A percentile compares a stretch with the other conserved stretches of the same genome.
Evolutionary conservation across 53 echinoderm and acorn worm species (phyloP).

Genomic region (Holothuria leucospilota): DNA sequence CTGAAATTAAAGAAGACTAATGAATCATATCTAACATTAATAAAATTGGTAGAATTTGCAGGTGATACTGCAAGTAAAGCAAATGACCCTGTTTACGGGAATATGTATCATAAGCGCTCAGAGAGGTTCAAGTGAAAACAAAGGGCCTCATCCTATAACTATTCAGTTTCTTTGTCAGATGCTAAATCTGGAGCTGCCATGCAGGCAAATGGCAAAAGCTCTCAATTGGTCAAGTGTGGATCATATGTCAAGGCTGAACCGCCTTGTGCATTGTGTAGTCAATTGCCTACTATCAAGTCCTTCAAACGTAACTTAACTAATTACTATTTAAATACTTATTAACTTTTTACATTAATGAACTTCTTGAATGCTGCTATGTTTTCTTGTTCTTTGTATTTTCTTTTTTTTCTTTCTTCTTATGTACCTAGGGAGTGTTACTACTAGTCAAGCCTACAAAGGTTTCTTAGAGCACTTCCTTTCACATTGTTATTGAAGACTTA

Average conservation of each 20-base stretch:
- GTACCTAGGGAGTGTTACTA: too few species aligned
- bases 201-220: neutral
- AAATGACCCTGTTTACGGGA: conserved; percentile 11
- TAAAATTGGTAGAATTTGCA: conserved; percentile 8
- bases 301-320: too few species aligned
- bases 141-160: neutral
- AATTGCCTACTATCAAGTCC: too few species aligned
- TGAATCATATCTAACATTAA: conserved; percentile 23
- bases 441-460: too few species aligned
- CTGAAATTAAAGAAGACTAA: conserved; percentile 10
- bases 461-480: too few species aligned
- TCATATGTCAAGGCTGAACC: neutral
- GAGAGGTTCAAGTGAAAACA: neutral
- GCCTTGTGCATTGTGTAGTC: too few species aligned
- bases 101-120: neutral
- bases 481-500: too few species aligned
- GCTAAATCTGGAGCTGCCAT: neutral
- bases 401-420: too few species aligned
- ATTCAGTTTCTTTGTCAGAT: conserved; percentile 11
- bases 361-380: too few species aligned
- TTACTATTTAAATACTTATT: too few species aligned
- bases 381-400: too few species aligned
- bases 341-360: too few species aligned
- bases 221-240: neutral
- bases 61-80: conserved; percentile 16